Evolutionary conservation across 2,797 vertebrate genomes (phyloP), one percentile per base, ranked within the genome.

Genomic region (Moxostoma hubbsi): DNA sequence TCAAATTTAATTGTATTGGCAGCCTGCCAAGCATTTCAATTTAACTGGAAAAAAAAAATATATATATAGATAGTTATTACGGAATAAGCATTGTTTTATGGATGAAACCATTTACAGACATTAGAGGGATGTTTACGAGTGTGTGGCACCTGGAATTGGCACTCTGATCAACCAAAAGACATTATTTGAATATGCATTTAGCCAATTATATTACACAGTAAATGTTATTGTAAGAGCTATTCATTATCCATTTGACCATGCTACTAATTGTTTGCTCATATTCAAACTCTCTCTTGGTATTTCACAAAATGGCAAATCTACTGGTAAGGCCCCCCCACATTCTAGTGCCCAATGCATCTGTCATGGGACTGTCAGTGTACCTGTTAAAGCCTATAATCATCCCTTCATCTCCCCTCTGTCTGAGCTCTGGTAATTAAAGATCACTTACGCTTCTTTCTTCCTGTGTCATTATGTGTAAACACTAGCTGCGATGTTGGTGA

Each of bases 321-420:
- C 36, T 36, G 4, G 36, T 36, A 36, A 36, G 36, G 36, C 36
- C 36, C 36, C 36, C 4, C 36, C 13, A 45, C 24, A n/a, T 43
- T 0, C 45, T 12, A 63, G 36, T 45, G 11, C 36, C 96, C 85
- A 98, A 98, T 0, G 95, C 98, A 79, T 98, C 96, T 0, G 96
- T 98, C 16, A 97, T 97, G 79, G 96, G 98, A 86, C 91, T 98
- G 88, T 98, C 96, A 1, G 96, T 95, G 85, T 95, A 96, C 66
- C 91, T 97, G 90, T 93, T 95, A 86, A 98, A 98, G 86, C 92
- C 96, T 1, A 96, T 98, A 84, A 90, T 95, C 94, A 49, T 43
- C 50, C 47, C 5, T 43, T 70, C 51, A 45, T 67, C n/a, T 80
- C 6, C 15, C 16, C 36, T 36, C 36, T 36, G 1, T 36, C 36